Evolutionary conservation across 1,140 invertebrate genomes (phyloP).

Genomic region (Daktulosphaira vitifoliae): DNA sequence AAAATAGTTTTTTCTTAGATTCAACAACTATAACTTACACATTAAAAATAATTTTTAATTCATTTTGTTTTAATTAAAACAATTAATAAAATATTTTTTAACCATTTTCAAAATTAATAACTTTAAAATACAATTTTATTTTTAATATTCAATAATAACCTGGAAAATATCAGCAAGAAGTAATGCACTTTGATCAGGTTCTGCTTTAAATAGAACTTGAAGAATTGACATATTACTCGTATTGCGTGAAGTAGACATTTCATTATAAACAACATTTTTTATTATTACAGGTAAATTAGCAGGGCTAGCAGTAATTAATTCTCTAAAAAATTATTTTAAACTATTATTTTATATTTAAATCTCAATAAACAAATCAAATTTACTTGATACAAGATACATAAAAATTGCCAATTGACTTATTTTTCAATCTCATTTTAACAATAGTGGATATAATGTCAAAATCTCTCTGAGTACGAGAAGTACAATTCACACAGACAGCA

Average conservation of each 20-base stretch:
- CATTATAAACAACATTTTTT: slow-evolving; percentile 90
- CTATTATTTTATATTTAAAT: not conserved
- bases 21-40: too few relatives aligned
- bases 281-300: slow-evolving; percentile 79
- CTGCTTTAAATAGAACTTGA: slow-evolving; percentile 74
- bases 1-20: too few relatives aligned
- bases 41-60: too few relatives aligned
- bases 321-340: slow-evolving; percentile 47
- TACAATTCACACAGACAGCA: slow-evolving; percentile 83
- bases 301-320: slow-evolving; percentile 64
- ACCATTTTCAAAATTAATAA: too few relatives aligned
- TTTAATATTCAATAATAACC: slow-evolving; percentile 43
- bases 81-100: too few relatives aligned
- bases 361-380: slow-evolving; percentile 39
- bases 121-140: too few relatives aligned
- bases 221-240: slow-evolving; percentile 88
- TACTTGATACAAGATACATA: slow-evolving; percentile 77
- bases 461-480: slow-evolving; percentile 66
- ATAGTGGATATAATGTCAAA: slow-evolving; percentile 83
- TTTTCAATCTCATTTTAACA: slow-evolving; percentile 85
- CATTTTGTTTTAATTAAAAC: too few relatives aligned
- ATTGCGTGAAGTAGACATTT: slow-evolving; percentile 81
- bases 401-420: slow-evolving; percentile 81
- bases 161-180: slow-evolving; percentile 70
- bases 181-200: slow-evolving; percentile 63